Evolutionary conservation across 2,113 vertebrate species (phyloP).

Genomic region (Phylloscopus trochiloides): DNA sequence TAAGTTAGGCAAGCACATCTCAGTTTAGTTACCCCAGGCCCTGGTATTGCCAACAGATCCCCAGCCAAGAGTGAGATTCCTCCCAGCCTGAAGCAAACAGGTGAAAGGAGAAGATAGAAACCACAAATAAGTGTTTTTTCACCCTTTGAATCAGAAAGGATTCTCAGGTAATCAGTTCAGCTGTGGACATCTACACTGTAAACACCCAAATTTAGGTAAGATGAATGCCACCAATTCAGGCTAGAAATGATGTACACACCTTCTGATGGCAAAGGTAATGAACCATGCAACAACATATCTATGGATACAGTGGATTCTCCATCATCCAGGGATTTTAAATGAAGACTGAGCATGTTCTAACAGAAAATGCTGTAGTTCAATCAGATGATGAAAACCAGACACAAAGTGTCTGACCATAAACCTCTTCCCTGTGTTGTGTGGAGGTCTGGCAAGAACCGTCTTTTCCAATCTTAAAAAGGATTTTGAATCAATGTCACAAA

Average conservation of each 20-base stretch:
- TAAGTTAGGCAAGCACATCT: neutral
- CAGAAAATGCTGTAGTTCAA: neutral
- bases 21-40: neutral
- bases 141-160: neutral
- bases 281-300: neutral
- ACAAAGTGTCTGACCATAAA: neutral
- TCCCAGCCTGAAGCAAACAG: neutral
- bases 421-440: neutral
- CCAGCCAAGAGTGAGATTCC: neutral
- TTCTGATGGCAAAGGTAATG: slow-evolving; percentile 2
- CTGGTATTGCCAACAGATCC: neutral
- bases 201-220: neutral
- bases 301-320: neutral
- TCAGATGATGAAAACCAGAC: neutral
- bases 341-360: neutral
- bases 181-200: neutral
- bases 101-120: neutral
- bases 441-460: neutral
- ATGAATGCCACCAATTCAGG: neutral
- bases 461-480: neutral
- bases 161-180: neutral
- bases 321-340: neutral
- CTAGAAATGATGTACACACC: neutral
- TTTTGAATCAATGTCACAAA: neutral
- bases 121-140: neutral